A percentile compares a stretch with the other conserved stretches of the same genome.
Evolutionary conservation across 2,797 vertebrate species (phyloP).

Genomic region (Rhinella marina): DNA sequence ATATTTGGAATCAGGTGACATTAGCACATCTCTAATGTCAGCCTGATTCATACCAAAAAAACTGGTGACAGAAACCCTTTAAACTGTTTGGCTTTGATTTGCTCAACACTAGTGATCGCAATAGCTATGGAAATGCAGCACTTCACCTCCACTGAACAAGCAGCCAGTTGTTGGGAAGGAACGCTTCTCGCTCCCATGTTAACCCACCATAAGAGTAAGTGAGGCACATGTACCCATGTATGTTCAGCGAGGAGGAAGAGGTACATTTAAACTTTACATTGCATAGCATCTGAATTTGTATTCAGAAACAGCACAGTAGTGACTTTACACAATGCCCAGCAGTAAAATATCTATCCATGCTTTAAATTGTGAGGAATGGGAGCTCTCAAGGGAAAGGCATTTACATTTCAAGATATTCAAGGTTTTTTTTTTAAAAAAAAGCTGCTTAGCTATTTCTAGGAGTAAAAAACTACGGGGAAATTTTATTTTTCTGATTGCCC

Average conservation of each 20-base stretch:
- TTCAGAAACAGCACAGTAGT: not conserved
- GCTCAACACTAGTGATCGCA: no score
- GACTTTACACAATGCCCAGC: not conserved
- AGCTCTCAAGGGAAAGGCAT: not conserved
- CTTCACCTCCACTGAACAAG: no score
- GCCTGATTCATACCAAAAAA: no score
- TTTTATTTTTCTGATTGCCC: constrained; percentile 5
- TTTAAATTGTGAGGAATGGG: constrained; percentile 3
- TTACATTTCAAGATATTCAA: constrained; percentile 20
- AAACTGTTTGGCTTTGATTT: no score
- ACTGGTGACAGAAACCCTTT: no score
- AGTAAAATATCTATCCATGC: constrained; percentile 17
- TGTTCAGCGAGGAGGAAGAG: not conserved
- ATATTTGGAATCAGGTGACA: no score
- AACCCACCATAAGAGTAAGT: no score
- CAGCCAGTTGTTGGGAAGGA: no score
- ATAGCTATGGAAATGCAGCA: no score
- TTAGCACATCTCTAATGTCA: no score
- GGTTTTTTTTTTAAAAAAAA: not conserved
- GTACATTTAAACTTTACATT: not conserved
- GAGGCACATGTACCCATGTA: not conserved
- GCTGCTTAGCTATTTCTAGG: not conserved
- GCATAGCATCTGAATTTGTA: not conserved
- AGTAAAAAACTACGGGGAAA: not conserved
- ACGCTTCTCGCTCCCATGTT: no score